A percentile compares a stretch with the other conserved stretches of the same genome.
Conservation (phyloP, 2,888 invertebrate genomes). For the Protodeltote pygarga region DNA sequence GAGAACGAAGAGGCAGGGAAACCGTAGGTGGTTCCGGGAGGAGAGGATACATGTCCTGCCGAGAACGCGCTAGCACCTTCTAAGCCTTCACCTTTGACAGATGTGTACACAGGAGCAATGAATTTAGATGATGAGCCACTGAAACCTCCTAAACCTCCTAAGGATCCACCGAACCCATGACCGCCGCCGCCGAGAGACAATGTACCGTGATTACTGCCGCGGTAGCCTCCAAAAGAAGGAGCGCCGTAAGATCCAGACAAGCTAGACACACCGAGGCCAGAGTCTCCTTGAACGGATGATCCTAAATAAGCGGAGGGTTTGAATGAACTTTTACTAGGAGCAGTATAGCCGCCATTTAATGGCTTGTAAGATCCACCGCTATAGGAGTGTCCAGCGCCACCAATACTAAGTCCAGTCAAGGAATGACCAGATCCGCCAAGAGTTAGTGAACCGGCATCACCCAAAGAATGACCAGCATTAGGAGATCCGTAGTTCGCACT, state of each 20-base stretch:
- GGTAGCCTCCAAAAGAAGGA: constrained; percentile 63
- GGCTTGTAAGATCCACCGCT: constrained; percentile 66
- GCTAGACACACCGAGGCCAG: constrained; percentile 65
- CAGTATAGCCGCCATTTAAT: constrained; percentile 60
- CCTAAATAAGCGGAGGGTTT: constrained; percentile 82
- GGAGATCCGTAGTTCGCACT: constrained; percentile 59
- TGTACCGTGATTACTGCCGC: constrained; percentile 57
- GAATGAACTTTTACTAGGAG: constrained; percentile 72
- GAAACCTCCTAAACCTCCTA: constrained; percentile 62
- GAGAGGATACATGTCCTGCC: constrained; percentile 69
- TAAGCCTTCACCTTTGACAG: constrained; percentile 68
- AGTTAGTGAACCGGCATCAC: constrained; percentile 41
- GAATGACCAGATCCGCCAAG: constrained; percentile 55
- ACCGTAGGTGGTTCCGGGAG: constrained; percentile 72
- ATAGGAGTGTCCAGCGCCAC: constrained; percentile 48
- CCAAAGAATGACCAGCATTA: constrained; percentile 57
- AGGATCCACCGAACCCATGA: constrained; percentile 62
- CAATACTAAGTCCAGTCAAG: constrained; percentile 53
- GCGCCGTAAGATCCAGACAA: constrained; percentile 65
- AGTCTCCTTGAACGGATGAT: constrained; percentile 71
- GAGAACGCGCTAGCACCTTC: constrained; percentile 71
- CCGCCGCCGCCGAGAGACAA: constrained; percentile 30
- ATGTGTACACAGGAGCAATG: constrained; percentile 64
- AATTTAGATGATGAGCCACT: constrained; percentile 70
- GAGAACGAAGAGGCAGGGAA: constrained; percentile 66